Evolutionary conservation across 2,888 invertebrate species (phyloP).

Genomic region (Acrobeloides nanus): DNA sequence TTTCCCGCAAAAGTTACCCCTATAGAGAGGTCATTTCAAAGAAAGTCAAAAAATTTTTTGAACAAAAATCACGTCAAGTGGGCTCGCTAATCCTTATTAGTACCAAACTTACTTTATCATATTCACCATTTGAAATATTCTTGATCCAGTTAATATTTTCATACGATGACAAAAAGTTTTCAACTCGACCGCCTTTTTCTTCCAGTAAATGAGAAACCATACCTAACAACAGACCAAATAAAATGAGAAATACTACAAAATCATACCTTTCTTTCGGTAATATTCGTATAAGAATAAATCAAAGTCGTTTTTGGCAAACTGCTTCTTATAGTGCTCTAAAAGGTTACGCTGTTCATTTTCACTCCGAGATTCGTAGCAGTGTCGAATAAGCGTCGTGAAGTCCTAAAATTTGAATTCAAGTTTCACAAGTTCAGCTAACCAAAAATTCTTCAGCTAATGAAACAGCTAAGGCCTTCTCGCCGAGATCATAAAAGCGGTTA

Average conservation of each 20-base stretch:
- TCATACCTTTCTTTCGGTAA: slow-evolving; percentile 25
- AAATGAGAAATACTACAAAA: slow-evolving; percentile 2
- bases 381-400: slow-evolving; percentile 24
- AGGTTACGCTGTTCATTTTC: slow-evolving; percentile 18
- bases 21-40: background rate
- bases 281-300: slow-evolving; percentile 28
- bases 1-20: too few species aligned
- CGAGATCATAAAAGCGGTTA: slow-evolving; percentile 17
- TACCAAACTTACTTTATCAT: slow-evolving; percentile 18
- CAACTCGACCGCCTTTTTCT: slow-evolving; percentile 23
- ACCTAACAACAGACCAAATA: slow-evolving; percentile 9
- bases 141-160: slow-evolving; percentile 30
- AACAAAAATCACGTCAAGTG: too few species aligned
- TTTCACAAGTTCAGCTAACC: slow-evolving; percentile 3
- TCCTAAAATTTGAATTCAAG: slow-evolving; percentile 14
- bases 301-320: slow-evolving; percentile 16
- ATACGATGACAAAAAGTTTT: slow-evolving; percentile 25
- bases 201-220: slow-evolving; percentile 26
- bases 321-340: slow-evolving; percentile 20
- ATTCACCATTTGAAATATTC: slow-evolving; percentile 21
- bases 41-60: background rate
- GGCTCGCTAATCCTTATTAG: too few species aligned
- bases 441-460: slow-evolving; percentile 22
- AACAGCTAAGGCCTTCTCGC: slow-evolving; percentile 19
- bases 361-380: slow-evolving; percentile 20